These are phyloP conservation scores for Platyscapa corneri DNA, from an alignment of 1,140 invertebrate genomes.

Conservation along the genomic window DNA sequence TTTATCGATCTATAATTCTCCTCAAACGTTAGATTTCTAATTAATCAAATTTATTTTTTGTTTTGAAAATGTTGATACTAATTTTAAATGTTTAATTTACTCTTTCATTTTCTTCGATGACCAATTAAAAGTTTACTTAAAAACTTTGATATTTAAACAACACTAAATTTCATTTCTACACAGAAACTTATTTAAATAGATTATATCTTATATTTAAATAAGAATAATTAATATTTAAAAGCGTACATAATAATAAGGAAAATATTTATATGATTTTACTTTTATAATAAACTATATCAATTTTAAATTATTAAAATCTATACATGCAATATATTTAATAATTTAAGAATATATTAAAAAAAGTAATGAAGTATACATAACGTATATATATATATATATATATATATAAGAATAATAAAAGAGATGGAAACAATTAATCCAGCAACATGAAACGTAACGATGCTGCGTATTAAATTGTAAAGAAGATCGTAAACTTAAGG, in stretches of 20 bases:
- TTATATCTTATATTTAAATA: not conserved
- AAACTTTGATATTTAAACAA: not conserved
- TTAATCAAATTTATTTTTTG: slow-evolving; percentile 6
- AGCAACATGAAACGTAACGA: too few species aligned
- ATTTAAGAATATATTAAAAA: too few species aligned
- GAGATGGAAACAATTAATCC: too few species aligned
- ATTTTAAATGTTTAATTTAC: not conserved
- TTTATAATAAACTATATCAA: too few species aligned
- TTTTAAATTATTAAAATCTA: too few species aligned
- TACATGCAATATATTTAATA: too few species aligned
- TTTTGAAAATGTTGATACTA: slow-evolving; percentile 7
- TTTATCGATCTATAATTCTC: slow-evolving; percentile 29
- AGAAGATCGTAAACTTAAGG: not conserved
- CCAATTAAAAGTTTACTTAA: not conserved
- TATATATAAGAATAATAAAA: too few species aligned
- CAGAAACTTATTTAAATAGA: not conserved
- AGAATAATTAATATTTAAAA: too few species aligned
- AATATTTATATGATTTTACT: too few species aligned
- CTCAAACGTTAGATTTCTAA: not conserved
- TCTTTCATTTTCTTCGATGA: not conserved
- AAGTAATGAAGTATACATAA: too few species aligned
- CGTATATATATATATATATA: too few species aligned
- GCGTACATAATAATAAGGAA: not conserved
- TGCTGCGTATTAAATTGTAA: too few species aligned
- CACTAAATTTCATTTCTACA: not conserved